phyloP scores from a whole-genome alignment of 1,140 invertebrate species.

The Cyclargus thomasi region DNA sequence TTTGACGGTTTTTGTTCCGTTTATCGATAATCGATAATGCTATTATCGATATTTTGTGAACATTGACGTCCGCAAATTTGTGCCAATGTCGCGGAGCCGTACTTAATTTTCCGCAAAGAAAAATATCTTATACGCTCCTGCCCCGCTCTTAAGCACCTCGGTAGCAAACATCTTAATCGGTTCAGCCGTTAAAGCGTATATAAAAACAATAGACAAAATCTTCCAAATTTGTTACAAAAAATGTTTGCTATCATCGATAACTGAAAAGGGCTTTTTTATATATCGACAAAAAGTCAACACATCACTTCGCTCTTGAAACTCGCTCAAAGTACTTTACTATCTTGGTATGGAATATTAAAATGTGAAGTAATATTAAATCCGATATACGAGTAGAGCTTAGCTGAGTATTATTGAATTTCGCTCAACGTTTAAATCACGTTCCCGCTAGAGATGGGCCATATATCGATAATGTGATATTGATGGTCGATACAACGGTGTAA shows the following conservation, averaged over 20 bases:
- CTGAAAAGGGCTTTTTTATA: background rate
- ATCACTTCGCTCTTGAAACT: background rate
- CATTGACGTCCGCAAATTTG: too few relatives aligned
- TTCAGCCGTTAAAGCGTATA: too few relatives aligned
- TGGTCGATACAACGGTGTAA: background rate
- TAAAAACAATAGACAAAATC: too few relatives aligned
- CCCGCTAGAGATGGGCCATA: slow-evolving; percentile 2
- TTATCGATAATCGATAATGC: background rate
- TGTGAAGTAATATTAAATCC: slow-evolving; percentile 9
- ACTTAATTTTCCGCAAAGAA: too few relatives aligned
- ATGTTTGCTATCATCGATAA: too few relatives aligned
- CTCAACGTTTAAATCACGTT: slow-evolving; percentile 8
- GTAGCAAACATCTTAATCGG: too few relatives aligned
- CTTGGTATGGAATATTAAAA: slow-evolving; percentile 15
- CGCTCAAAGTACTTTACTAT: slow-evolving; percentile 1
- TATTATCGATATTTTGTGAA: background rate
- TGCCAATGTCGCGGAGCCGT: too few relatives aligned
- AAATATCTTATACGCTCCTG: too few relatives aligned
- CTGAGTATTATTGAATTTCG: slow-evolving; percentile 14
- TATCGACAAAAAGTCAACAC: background rate
- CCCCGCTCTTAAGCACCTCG: too few relatives aligned
- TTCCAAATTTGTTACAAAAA: too few relatives aligned
- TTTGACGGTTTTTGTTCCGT: background rate
- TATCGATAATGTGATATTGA: slow-evolving; percentile 10
- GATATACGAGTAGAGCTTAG: background rate